phyloP scores from a whole-genome alignment of 2,888 invertebrate species.

The Bugulina stolonifera region DNA sequence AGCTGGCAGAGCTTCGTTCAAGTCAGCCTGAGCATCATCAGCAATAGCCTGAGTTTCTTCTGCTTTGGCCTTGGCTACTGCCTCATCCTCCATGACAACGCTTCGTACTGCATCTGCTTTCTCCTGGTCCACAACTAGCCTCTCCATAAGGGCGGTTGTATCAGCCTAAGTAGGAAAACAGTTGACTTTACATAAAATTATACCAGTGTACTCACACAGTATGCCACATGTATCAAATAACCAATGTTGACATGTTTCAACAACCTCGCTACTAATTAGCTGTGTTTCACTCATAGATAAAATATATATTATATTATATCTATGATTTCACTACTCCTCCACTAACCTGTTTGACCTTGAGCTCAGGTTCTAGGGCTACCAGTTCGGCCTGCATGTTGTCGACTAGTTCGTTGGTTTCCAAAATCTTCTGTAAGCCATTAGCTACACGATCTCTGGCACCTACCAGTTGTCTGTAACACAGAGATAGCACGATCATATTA shows the following conservation, averaged over 20 bases:
- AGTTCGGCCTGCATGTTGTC: conserved; percentile 79
- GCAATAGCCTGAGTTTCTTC: conserved; percentile 75
- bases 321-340: background rate
- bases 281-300: too few species aligned
- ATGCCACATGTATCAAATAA: too few species aligned
- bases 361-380: conserved; percentile 71
- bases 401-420: conserved; percentile 74
- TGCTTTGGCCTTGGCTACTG: conserved; percentile 76
- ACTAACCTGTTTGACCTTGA: conserved; percentile 62
- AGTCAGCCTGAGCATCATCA: conserved; percentile 75
- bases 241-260: too few species aligned
- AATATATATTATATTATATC: background rate
- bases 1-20: conserved; percentile 79
- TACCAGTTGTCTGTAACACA: conserved; percentile 46
- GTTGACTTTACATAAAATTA: too few species aligned
- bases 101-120: conserved; percentile 68
- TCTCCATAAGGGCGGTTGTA: conserved; percentile 68
- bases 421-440: conserved; percentile 63
- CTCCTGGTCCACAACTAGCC: conserved; percentile 71
- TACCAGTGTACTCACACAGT: too few species aligned
- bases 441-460: conserved; percentile 48
- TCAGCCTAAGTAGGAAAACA: too few species aligned
- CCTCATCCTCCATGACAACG: conserved; percentile 76
- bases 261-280: too few species aligned
- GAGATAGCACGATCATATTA: too few species aligned